Base-by-base conservation (phyloP, 92 coral and sea anemone genomes). In the Palythoa heliodiscus region DNA sequence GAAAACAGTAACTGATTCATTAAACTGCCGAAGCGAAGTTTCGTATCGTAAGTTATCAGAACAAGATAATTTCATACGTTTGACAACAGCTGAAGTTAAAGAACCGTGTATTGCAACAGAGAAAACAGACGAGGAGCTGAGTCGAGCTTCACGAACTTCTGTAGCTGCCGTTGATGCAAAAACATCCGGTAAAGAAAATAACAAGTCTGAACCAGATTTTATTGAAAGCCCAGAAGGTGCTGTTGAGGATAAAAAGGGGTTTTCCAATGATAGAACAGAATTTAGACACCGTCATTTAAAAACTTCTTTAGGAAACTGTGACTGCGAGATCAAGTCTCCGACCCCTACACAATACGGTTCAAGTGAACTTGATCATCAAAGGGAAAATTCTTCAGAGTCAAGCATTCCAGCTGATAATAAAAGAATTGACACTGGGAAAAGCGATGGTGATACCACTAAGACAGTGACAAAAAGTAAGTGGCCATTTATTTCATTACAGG, bases 251-350 rank as follows among this genome's bases (percentile, higher is more conserved):
- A 80, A 80, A 80, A 80, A 48, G 2, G 58, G 40, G 22, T 64
- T 80, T 80, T 54, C 70, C 57, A 39, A 77, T 3, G 87, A 88
- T 16, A 87, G 78, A 24, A 91, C 87, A 43, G 89, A 88, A 77
- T 88, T 91, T 64, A 79, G 89, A 55, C 93, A 91, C 69, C 84
- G 93, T 55, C 86, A 85, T 81, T 69, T 82, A 35, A 38, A 54
- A 16, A 48, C 38, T 24, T 80, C 84, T 7, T 15, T 35, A 38
- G 74, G 66, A 52, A 80, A 12, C 73, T 64, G 73, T n/a, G 84
- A 80, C 19, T 64, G 73, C 20, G 72, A 80, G 19, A 14, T 73
- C 10, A 80, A 52, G 73, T 66, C 73, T 80, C 37, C 58, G 14
- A 63, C 9, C 37, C 13, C 15, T 24, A 43, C 25, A 39, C 84